These are phyloP conservation scores for Eurois occulta DNA, from an alignment of 2,888 invertebrate species.

Conservation along the genomic window DNA sequence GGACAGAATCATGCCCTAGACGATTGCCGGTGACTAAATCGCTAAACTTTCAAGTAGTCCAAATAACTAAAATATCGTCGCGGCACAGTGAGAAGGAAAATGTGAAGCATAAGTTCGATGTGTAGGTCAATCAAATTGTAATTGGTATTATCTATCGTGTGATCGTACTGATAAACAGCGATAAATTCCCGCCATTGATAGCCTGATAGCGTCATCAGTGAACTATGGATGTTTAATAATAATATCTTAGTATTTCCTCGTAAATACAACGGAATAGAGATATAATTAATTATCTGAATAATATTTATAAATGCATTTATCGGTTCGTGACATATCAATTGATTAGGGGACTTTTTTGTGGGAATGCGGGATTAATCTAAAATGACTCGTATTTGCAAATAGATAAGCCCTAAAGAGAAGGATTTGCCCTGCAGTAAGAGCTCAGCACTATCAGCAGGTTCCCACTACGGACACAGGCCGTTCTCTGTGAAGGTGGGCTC, in stretches of 20 bases:
- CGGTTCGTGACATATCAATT: neutral
- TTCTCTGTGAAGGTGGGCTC: too few relatives aligned
- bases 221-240: slow-evolving; percentile 22
- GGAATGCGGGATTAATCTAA: neutral
- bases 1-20: neutral
- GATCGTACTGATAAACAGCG: slow-evolving; percentile 49
- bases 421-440: too few relatives aligned
- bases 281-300: slow-evolving; percentile 24
- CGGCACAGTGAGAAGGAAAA: neutral
- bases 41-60: neutral
- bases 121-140: slow-evolving; percentile 48
- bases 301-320: slow-evolving; percentile 21
- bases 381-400: neutral
- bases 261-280: slow-evolving; percentile 10
- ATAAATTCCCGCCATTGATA: slow-evolving; percentile 42
- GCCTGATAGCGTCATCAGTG: slow-evolving; percentile 25
- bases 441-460: too few relatives aligned
- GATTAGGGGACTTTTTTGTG: slow-evolving; percentile 28
- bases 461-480: too few relatives aligned
- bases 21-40: neutral
- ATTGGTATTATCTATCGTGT: slow-evolving; percentile 41
- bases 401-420: neutral
- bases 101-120: neutral
- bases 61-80: neutral
- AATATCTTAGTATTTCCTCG: slow-evolving; percentile 27